phyloP scores from a whole-genome alignment of 1,140 invertebrate genomes.

The Euglossa dilemma region DNA sequence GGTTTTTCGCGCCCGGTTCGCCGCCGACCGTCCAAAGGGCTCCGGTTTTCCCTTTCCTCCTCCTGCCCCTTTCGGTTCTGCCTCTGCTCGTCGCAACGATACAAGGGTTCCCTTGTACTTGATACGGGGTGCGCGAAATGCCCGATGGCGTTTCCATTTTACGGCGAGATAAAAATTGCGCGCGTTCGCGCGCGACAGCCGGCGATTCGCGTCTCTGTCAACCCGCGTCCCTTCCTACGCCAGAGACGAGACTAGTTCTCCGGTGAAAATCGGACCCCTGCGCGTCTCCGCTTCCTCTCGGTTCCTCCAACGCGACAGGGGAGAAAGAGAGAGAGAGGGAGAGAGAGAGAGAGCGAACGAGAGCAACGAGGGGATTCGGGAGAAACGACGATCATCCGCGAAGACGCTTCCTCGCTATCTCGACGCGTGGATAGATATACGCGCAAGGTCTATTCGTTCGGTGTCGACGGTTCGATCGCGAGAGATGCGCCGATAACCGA shows the following conservation, averaged over 20 bases:
- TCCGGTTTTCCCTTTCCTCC: not conserved
- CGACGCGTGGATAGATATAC: not conserved
- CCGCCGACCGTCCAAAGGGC: not conserved
- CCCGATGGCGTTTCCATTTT: constrained; percentile 63
- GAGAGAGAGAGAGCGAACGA: not conserved
- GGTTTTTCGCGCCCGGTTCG: too few species aligned
- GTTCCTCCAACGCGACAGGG: not conserved
- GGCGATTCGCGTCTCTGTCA: constrained; percentile 39
- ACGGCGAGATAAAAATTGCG: constrained; percentile 54
- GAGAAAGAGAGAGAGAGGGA: not conserved
- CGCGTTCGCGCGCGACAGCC: constrained; percentile 13
- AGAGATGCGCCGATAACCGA: constrained; percentile 41
- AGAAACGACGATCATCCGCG: not conserved
- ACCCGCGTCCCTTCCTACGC: not conserved
- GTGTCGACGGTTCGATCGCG: constrained; percentile 14
- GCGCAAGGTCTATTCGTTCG: constrained; percentile 12
- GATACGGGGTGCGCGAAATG: constrained; percentile 55
- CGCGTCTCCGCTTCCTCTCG: not conserved
- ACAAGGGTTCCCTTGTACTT: constrained; percentile 58
- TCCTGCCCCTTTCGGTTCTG: too few species aligned
- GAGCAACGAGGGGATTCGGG: not conserved
- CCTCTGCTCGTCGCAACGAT: constrained; percentile 17
- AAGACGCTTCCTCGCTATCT: not conserved
- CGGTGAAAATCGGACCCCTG: constrained; percentile 26
- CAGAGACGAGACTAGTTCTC: not conserved